Percentiles rank a stretch among this genome's conserved stretches.
Evolutionary conservation across 2,888 invertebrate genomes (phyloP).

Genomic region (Standfussiana lucernea): DNA sequence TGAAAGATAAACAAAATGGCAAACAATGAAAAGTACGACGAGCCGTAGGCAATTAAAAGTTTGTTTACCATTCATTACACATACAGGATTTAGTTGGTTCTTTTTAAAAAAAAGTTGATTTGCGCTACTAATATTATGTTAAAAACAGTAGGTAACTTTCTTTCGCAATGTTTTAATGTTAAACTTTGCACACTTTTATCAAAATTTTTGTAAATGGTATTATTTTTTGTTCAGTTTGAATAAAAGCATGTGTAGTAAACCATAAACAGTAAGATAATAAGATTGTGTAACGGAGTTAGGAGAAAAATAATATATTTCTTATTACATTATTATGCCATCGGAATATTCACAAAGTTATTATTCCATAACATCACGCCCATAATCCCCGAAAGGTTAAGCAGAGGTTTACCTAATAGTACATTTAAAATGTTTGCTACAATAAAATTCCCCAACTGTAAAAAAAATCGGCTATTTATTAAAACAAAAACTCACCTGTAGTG

Average conservation of each 20-base stretch:
- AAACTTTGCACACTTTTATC: not conserved
- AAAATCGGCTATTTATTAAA: not conserved
- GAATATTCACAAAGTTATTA: not conserved
- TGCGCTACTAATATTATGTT: not conserved
- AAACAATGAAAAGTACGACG: conserved; percentile 47
- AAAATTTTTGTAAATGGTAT: not conserved
- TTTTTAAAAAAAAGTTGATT: not conserved
- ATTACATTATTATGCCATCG: not conserved
- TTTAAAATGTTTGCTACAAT: not conserved
- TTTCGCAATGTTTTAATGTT: not conserved
- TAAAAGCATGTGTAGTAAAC: not conserved
- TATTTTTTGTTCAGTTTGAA: not conserved
- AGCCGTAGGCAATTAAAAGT: conserved; percentile 20
- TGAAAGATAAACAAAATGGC: conserved; percentile 45
- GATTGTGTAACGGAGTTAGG: not conserved
- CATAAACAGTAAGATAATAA: not conserved
- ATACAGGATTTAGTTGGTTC: conserved; percentile 1
- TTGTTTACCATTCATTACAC: conserved; percentile 29
- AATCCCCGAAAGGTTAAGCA: no score
- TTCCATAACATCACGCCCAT: no score
- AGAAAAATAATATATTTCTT: not conserved
- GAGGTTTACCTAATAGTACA: no score
- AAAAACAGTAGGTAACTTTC: not conserved
- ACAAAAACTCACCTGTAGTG: conserved; percentile 80
- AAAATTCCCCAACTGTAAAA: not conserved